Evolutionary conservation across 2,888 invertebrate species (phyloP).

Genomic region (Notocelia uddmanniana): DNA sequence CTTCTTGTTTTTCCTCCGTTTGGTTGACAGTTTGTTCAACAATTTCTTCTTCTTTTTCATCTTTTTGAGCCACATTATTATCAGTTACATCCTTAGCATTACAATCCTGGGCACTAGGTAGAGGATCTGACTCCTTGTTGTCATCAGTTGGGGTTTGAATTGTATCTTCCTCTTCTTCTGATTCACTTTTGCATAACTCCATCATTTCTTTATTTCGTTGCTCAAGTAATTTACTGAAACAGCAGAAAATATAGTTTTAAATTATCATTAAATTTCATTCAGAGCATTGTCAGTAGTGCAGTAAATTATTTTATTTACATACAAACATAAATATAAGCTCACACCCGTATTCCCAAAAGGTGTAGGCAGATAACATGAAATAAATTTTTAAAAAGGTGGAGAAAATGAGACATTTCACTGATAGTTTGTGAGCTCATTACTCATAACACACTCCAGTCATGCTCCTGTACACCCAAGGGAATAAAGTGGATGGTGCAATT

Average conservation of each 20-base stretch:
- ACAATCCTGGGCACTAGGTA: conserved; percentile 6
- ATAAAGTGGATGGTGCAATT: no score
- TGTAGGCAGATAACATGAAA: no score
- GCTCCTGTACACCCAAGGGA: no score
- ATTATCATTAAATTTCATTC: not conserved
- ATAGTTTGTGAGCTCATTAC: no score
- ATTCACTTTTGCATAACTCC: conserved; percentile 91
- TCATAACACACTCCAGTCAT: no score
- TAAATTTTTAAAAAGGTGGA: no score
- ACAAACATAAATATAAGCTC: no score
- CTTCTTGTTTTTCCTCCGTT: conserved; percentile 27
- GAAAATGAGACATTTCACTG: no score
- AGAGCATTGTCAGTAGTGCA: not conserved
- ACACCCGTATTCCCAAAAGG: no score
- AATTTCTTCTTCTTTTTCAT: conserved; percentile 34
- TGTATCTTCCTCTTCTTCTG: conserved; percentile 81
- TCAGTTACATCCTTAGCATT: not conserved
- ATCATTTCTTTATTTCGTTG: conserved; percentile 91
- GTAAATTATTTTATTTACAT: no score
- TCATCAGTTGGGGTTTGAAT: conserved; percentile 31
- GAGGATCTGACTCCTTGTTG: conserved; percentile 21
- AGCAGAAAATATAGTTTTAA: not conserved
- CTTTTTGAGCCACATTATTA: not conserved
- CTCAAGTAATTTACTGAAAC: conserved; percentile 87
- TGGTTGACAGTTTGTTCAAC: not conserved